These are phyloP conservation scores for Benthosema pterotum DNA, from an alignment of 2,797 vertebrate genomes.

Conservation along the genomic window DNA sequence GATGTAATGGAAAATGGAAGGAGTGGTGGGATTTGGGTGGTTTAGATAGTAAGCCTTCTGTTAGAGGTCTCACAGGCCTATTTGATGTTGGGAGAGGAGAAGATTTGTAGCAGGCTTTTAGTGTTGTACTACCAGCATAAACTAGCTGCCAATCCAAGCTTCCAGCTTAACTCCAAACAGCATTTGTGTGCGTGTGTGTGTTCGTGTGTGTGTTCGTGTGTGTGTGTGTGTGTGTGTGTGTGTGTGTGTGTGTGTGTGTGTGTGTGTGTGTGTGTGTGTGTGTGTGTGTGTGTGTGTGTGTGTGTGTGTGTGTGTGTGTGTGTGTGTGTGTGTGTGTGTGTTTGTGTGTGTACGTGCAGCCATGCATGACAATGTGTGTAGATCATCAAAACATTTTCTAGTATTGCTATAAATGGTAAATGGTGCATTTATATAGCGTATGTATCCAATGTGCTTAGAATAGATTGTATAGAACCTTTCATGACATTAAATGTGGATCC, in stretches of 20 bases:
- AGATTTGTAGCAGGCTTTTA: slow-evolving; percentile 63
- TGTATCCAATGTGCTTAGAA: no score
- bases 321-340: slow-evolving; percentile 13
- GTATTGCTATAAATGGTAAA: no score
- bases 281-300: slow-evolving; percentile 1
- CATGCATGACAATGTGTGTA: not conserved
- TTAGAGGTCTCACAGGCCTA: slow-evolving; percentile 52
- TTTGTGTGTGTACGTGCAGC: no score
- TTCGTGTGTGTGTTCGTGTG: slow-evolving; percentile 6
- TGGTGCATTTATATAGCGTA: no score
- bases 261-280: slow-evolving; percentile 17
- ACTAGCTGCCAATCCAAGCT: slow-evolving; percentile 42
- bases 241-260: not conserved
- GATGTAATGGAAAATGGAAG: slow-evolving; percentile 51
- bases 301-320: slow-evolving; percentile 6
- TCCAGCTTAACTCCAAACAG: slow-evolving; percentile 44
- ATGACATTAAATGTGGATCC: no score
- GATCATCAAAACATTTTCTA: slow-evolving; percentile 36
- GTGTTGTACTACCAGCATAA: slow-evolving; percentile 52
- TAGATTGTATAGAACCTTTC: no score
- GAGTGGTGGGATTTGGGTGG: slow-evolving; percentile 60
- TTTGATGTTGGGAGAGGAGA: slow-evolving; percentile 57
- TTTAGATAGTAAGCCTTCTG: slow-evolving; percentile 64
- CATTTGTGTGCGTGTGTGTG: slow-evolving; percentile 7
- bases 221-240: slow-evolving; percentile 4